These are phyloP conservation scores for Pimephales promelas DNA, from an alignment of 2,113 vertebrate genomes.

Conservation along the genomic window DNA sequence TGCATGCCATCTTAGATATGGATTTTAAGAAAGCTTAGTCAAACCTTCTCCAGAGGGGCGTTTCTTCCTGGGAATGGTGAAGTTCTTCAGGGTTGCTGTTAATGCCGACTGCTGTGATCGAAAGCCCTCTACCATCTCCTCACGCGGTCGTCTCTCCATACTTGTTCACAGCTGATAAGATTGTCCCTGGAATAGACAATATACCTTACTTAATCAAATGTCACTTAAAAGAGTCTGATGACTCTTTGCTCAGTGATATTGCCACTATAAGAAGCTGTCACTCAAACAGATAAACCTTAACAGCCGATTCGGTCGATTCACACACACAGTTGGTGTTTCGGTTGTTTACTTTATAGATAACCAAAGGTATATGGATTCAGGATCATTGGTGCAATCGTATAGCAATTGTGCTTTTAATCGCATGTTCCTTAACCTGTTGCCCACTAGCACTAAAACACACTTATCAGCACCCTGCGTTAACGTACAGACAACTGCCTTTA, in stretches of 20 bases:
- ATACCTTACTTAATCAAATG: neutral
- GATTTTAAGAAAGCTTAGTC: conserved; percentile 15
- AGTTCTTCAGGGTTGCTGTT: conserved; percentile 48
- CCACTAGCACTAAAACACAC: neutral
- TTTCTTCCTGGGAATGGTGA: conserved; percentile 64
- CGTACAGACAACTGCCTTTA: neutral
- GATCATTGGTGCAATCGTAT: no score
- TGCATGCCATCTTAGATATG: neutral
- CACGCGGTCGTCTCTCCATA: conserved; percentile 43
- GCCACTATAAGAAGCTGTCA: neutral
- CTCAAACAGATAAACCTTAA: neutral
- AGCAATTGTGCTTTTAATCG: neutral
- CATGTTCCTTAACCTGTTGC: neutral
- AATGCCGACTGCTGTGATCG: conserved; percentile 4
- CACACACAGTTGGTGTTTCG: neutral
- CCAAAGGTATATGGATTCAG: no score
- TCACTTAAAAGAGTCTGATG: neutral
- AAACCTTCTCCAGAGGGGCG: conserved; percentile 56
- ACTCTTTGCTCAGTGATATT: neutral
- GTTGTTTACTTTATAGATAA: neutral
- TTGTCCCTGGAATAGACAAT: conserved; percentile 29
- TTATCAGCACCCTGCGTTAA: neutral
- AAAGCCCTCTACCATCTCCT: conserved; percentile 19
- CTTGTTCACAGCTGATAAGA: conserved; percentile 36
- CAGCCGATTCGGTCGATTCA: neutral